phyloP scores from a whole-genome alignment of 2,113 vertebrate species.

The Murina feae region DNA sequence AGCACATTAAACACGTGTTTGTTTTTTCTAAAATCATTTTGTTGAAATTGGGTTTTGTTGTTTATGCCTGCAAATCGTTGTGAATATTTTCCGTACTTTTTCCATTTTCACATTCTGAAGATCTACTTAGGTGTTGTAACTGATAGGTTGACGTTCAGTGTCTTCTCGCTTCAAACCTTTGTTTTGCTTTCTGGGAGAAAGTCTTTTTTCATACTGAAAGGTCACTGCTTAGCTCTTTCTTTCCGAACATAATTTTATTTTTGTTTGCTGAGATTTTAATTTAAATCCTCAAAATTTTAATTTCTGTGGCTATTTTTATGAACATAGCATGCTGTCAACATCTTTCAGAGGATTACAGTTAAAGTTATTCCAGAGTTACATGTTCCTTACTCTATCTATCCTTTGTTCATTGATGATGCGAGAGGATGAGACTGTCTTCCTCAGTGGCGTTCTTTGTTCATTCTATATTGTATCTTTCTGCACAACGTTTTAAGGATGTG shows the following conservation, averaged over 20 bases:
- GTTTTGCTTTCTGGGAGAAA: background rate
- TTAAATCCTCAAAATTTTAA: background rate
- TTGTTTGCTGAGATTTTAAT: background rate
- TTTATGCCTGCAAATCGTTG: background rate
- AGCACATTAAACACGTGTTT: background rate
- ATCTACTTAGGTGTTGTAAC: background rate
- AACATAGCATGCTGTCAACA: background rate
- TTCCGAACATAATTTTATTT: background rate
- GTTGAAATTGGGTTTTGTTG: background rate
- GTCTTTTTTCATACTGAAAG: background rate
- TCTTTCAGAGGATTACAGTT: background rate
- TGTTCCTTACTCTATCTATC: background rate
- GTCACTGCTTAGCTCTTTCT: background rate
- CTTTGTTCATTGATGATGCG: background rate
- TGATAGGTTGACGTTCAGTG: background rate
- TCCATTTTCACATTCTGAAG: background rate
- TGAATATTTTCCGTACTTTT: background rate
- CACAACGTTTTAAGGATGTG: background rate
- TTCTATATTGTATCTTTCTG: background rate
- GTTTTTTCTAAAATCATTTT: background rate
- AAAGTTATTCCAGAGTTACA: background rate
- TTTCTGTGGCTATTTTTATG: background rate
- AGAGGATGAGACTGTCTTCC: background rate
- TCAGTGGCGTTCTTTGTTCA: background rate
- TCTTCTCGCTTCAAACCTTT: background rate